Percentiles rank a stretch among this genome's conserved stretches.
phyloP scores from a whole-genome alignment of 2,113 vertebrate genomes.

The Centropus unirufus region DNA sequence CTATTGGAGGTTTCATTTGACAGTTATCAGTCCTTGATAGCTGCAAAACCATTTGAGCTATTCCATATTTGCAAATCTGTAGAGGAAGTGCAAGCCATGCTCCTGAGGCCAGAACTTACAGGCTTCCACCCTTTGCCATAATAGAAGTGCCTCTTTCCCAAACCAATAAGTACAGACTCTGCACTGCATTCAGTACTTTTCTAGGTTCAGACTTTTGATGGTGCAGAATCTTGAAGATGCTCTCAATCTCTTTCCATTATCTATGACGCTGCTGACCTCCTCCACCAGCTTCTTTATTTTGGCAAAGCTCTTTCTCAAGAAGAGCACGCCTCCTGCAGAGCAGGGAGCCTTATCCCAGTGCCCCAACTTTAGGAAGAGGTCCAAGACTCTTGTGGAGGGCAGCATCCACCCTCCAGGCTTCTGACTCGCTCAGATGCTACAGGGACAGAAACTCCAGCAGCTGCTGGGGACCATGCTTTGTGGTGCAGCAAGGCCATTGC shows the following conservation, averaged over 20 bases:
- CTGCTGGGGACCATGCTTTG: background rate
- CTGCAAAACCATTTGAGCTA: background rate
- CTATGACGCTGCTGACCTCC: background rate
- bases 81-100: background rate
- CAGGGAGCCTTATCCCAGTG: background rate
- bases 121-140: background rate
- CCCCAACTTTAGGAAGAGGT: background rate
- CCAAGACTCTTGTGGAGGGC: background rate
- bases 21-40: background rate
- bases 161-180: background rate
- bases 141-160: background rate
- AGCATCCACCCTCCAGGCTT: background rate
- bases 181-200: fast-evolving
- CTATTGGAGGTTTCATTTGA: background rate
- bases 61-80: background rate
- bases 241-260: background rate
- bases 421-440: background rate
- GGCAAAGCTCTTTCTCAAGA: background rate
- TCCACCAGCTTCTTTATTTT: background rate
- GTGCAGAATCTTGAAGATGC: background rate
- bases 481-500: background rate
- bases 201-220: background rate
- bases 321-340: fast-evolving
- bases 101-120: background rate
- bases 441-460: background rate